Conservation (phyloP, 2,888 invertebrate genomes). For the Hydriomena furcata region DNA sequence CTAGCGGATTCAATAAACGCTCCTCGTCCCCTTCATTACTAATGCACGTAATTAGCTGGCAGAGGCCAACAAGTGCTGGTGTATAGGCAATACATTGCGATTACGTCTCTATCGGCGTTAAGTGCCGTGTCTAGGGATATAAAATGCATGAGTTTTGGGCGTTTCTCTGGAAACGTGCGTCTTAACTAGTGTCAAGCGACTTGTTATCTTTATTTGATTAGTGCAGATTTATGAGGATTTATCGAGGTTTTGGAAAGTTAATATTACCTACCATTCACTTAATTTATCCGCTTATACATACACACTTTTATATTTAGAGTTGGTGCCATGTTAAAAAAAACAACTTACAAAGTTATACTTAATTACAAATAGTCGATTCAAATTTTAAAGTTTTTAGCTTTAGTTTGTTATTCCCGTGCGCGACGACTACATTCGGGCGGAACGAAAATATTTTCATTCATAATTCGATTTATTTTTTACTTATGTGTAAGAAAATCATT, state of each 20-base stretch:
- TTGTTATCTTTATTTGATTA: conserved; percentile 36
- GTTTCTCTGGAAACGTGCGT: conserved; percentile 48
- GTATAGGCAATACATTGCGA: conserved; percentile 69
- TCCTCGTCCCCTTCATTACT: conserved; percentile 58
- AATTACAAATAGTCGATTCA: too few species aligned
- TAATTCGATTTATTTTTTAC: too few species aligned
- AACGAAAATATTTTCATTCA: too few species aligned
- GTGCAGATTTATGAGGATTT: conserved; percentile 38
- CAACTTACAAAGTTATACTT: too few species aligned
- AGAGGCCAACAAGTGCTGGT: conserved; percentile 61
- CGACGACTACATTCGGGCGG: too few species aligned
- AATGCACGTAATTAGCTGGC: conserved; percentile 76
- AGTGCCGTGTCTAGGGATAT: conserved; percentile 56
- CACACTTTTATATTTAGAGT: too few species aligned
- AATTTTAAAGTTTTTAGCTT: too few species aligned
- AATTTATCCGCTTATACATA: too few species aligned
- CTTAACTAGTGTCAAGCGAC: conserved; percentile 71
- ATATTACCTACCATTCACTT: too few species aligned
- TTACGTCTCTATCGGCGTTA: conserved; percentile 73
- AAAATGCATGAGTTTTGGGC: conserved; percentile 43
- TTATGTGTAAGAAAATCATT: too few species aligned
- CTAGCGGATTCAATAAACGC: not conserved
- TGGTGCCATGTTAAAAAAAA: too few species aligned
- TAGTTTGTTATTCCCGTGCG: too few species aligned
- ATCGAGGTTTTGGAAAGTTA: not conserved